phyloP scores from a whole-genome alignment of 2,797 vertebrate genomes.

The Eulemur mongoz region DNA sequence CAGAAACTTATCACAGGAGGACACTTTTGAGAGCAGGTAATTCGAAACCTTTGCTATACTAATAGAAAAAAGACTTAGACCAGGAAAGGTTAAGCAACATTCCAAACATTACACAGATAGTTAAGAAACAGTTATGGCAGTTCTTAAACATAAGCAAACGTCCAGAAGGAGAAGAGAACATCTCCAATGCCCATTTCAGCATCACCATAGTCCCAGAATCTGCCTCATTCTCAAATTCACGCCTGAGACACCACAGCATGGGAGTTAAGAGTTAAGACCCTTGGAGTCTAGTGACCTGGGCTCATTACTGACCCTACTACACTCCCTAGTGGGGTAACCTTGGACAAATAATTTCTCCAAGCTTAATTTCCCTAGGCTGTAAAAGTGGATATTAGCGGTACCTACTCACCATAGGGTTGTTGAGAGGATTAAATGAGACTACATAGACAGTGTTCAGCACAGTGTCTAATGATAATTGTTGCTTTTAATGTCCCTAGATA shows the following conservation, averaged over 20 bases:
- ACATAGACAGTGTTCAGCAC: not conserved
- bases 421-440: conserved; percentile 42
- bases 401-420: not conserved
- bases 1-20: not conserved
- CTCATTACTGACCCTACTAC: not conserved
- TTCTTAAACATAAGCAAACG: not conserved
- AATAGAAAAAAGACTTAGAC: not conserved
- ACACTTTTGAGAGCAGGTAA: not conserved
- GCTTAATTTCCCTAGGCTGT: not conserved
- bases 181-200: not conserved
- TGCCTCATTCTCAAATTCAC: not conserved
- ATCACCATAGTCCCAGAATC: not conserved
- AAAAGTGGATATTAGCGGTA: not conserved
- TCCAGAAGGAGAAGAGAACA: not conserved
- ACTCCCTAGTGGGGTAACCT: not conserved
- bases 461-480: conserved; percentile 40
- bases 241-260: not conserved
- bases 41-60: not conserved
- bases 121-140: not conserved
- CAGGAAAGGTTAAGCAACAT: not conserved
- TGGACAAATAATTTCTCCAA: not conserved
- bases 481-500: conserved; percentile 41
- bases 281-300: not conserved
- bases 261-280: not conserved
- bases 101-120: not conserved